These are phyloP conservation scores for Sinotaia quadrata DNA, from an alignment of 2,888 invertebrate genomes.

Conservation along the genomic window DNA sequence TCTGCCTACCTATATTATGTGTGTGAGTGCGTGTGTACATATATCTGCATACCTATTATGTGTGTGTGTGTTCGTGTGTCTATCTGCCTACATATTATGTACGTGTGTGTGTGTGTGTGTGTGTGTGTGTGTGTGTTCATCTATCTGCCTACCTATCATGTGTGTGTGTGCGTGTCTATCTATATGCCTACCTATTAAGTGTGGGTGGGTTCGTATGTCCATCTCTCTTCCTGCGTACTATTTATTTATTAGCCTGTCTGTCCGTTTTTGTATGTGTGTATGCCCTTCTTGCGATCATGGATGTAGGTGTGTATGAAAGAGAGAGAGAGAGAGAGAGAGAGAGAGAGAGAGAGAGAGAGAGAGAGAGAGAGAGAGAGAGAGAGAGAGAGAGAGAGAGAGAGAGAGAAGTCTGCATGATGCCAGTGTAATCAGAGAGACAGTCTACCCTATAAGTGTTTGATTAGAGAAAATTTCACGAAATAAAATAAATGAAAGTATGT, in stretches of 20 bases:
- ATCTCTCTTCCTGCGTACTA: neutral
- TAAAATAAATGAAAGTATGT: too few relatives aligned
- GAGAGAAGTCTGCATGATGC: neutral
- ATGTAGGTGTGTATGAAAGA: neutral
- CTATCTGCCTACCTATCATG: neutral
- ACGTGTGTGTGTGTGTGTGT: slow-evolving; percentile 1
- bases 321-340: neutral
- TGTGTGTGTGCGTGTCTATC: neutral
- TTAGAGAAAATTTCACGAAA: too few relatives aligned
- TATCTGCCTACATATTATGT: neutral
- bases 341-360: neutral
- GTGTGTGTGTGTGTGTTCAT: neutral
- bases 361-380: neutral
- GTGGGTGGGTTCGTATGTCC: neutral
- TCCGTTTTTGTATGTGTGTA: neutral
- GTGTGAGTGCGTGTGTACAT: slow-evolving; percentile 3
- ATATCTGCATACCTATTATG: neutral
- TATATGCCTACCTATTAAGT: neutral
- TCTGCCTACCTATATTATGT: neutral
- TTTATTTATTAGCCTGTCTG: neutral
- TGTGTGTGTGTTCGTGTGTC: neutral
- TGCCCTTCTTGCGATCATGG: neutral
- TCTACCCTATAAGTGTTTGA: too few relatives aligned
- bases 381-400: neutral
- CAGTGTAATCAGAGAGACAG: neutral